Base-by-base conservation (phyloP, 1,140 invertebrate genomes). In the Pseudomyrmex flavicornis region DNA sequence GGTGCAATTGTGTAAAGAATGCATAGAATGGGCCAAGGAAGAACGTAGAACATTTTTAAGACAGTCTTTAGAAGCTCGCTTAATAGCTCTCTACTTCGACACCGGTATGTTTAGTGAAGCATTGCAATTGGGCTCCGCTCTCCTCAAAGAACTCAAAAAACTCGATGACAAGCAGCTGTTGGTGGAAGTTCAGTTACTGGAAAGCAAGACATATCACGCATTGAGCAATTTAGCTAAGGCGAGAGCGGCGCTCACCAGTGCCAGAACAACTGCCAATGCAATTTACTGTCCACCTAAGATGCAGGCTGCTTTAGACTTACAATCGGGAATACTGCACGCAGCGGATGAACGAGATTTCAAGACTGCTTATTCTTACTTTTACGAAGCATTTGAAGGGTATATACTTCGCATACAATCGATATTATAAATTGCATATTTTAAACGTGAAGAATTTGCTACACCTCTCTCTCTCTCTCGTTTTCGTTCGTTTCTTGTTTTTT, bases 291-390 rank as follows among this genome's bases (percentile, higher is more conserved):
- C 99, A 84, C 99, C 99, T 0, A 99, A 99, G 95, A 97, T 99
- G 95, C 99, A 99, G 95, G 98, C 98, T 15, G 97, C 98, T 17
- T 95, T 99, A 15, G 99, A 99, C 95, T 95, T 99, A 62, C 99
- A 99, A 93, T 99, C 99, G 50, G 99, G 98, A 76, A 99, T 99
- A 87, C 94, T 99, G 20, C 99, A 99, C 95, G 99, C 99, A 56
- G 99, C 99, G 48, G 99, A 99, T 94, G 99, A 99, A 93, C 97
- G 98, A 91, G 99, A 99, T 92, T 99, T 99, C 93, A 99, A 99
- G 96, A 99, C 99, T 88, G 99, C 99, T 54, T 99, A 99, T 94
- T 99, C 99, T 56, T 99, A 99, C 93, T 99, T 99, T 93, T 99
- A 99, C 95, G 99, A 99, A 95, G 99, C 99, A 54, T 99, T 99